Conservation (phyloP, 2,113 vertebrate species). For the Macroglossus sobrinus region DNA sequence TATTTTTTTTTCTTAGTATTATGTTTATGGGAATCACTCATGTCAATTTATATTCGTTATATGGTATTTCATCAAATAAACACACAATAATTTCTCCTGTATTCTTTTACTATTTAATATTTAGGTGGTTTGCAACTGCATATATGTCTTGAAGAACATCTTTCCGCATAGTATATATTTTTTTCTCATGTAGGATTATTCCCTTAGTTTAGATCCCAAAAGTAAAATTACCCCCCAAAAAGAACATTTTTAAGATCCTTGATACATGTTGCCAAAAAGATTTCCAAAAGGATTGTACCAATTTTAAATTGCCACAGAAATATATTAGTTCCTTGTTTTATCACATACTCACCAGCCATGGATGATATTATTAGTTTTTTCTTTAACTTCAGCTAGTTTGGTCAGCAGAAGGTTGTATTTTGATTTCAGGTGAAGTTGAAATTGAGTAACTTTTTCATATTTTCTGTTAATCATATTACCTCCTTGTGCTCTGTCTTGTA, state of each 20-base stretch:
- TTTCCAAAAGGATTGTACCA: neutral
- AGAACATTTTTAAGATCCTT: conserved; percentile 13
- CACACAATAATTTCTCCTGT: neutral
- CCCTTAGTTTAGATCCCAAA: neutral
- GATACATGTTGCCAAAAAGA: neutral
- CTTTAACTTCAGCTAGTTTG: neutral
- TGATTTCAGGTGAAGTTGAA: conserved; percentile 1
- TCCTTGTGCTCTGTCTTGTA: neutral
- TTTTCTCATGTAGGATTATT: neutral
- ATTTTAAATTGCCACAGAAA: neutral
- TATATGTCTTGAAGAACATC: neutral
- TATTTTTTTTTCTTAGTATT: neutral
- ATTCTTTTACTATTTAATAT: neutral
- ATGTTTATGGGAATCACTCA: neutral
- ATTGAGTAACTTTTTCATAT: neutral
- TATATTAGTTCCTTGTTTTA: neutral
- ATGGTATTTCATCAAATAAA: conserved; percentile 16
- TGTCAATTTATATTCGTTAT: neutral
- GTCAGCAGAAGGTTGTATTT: neutral
- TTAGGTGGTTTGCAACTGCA: neutral
- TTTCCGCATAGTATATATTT: neutral
- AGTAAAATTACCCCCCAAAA: neutral
- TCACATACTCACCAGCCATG: neutral
- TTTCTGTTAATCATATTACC: neutral
- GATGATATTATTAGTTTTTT: neutral